These are phyloP conservation scores for Amblyopsis rosae DNA, from an alignment of 2,113 vertebrate species.

Conservation along the genomic window DNA sequence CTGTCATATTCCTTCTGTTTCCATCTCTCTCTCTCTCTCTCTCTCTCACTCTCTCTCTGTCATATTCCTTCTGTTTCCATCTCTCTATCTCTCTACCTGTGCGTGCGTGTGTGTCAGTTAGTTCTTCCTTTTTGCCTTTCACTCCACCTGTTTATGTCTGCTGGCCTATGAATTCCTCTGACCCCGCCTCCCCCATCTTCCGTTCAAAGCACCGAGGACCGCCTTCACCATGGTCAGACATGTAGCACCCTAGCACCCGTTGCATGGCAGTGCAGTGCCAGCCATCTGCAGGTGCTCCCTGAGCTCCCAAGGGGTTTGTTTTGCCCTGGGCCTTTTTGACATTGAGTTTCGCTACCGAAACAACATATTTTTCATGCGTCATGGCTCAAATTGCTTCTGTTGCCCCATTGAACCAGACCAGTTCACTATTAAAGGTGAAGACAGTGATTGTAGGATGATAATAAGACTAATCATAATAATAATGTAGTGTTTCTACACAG, in stretches of 20 bases:
- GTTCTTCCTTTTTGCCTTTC: conserved; percentile 18
- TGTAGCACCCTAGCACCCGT: conserved; percentile 7
- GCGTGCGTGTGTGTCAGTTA: background rate
- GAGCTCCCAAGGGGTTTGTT: conserved; percentile 45
- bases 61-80: background rate
- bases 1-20: background rate
- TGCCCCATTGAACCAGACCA: too few relatives aligned
- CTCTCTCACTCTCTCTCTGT: too few relatives aligned
- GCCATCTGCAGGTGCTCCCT: conserved; percentile 36
- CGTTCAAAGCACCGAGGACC: conserved; percentile 41
- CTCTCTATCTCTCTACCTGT: background rate
- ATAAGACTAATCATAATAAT: too few relatives aligned
- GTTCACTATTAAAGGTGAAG: too few relatives aligned
- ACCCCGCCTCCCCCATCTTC: conserved; percentile 28
- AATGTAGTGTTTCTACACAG: too few relatives aligned
- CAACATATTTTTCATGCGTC: too few relatives aligned
- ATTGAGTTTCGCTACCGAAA: too few relatives aligned
- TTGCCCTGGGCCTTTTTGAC: conserved; percentile 14
- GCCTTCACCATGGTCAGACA: conserved; percentile 45
- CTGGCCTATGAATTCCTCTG: conserved; percentile 40
- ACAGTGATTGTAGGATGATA: too few relatives aligned
- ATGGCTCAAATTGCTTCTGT: too few relatives aligned
- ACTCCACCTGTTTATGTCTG: conserved; percentile 48
- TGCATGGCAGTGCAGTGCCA: conserved; percentile 10
- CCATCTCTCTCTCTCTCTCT: too few relatives aligned